A percentile compares a stretch with the other conserved stretches of the same genome.
These are phyloP conservation scores for Desoria tigrina DNA, from an alignment of 2,888 invertebrate genomes.

Conservation along the genomic window DNA sequence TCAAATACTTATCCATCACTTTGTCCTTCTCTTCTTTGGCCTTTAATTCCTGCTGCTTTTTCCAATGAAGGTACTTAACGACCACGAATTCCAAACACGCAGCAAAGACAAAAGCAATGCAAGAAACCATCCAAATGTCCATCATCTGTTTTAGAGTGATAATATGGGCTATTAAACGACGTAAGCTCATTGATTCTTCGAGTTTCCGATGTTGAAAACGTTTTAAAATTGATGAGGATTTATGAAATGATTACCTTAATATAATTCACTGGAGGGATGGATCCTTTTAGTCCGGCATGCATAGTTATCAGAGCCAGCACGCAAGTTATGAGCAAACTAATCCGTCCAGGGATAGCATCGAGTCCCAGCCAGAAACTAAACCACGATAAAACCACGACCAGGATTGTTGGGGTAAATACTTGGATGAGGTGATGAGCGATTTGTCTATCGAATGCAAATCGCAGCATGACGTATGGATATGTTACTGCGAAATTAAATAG, in stretches of 20 bases:
- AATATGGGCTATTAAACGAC: too few species aligned
- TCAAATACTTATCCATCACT: background rate
- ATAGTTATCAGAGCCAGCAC: constrained; percentile 82
- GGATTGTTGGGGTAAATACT: constrained; percentile 78
- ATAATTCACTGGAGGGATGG: constrained; percentile 83
- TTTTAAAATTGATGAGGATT: too few species aligned
- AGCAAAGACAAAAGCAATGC: constrained; percentile 83
- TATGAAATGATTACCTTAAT: constrained; percentile 64
- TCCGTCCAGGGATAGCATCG: constrained; percentile 80
- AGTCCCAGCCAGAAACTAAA: constrained; percentile 83
- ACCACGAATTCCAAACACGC: constrained; percentile 81
- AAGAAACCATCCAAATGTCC: constrained; percentile 77
- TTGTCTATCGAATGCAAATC: constrained; percentile 78
- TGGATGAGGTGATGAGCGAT: constrained; percentile 83
- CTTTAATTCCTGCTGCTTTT: constrained; percentile 58
- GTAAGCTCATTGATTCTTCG: background rate
- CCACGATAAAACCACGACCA: constrained; percentile 82
- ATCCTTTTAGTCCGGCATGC: constrained; percentile 78
- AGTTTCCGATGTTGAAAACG: constrained; percentile 17
- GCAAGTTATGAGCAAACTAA: constrained; percentile 78
- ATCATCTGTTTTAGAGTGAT: constrained; percentile 38
- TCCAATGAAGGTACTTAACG: constrained; percentile 76
- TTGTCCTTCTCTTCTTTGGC: constrained; percentile 5
- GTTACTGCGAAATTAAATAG: constrained; percentile 63
- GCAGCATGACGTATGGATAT: constrained; percentile 74